A percentile compares a stretch with the other conserved stretches of the same genome.
These are phyloP conservation scores for Triplophysa bombifrons DNA, from an alignment of 2,797 vertebrate species.

Conservation along the genomic window DNA sequence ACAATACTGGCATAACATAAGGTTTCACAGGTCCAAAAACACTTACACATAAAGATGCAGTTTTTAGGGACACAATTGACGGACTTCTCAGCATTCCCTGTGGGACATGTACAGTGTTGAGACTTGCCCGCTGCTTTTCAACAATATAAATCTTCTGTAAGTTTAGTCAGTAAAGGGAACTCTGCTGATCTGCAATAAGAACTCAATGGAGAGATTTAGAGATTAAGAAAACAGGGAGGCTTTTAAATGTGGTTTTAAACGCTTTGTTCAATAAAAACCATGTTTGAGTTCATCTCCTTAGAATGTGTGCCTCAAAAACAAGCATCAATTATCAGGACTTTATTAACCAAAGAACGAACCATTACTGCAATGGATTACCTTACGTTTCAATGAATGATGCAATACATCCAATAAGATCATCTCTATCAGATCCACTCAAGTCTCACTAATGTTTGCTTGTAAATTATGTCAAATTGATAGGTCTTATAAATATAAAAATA, in stretches of 20 bases:
- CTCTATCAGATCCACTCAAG: not conserved
- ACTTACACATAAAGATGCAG: not conserved
- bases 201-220: constrained; percentile 14
- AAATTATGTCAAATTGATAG: no score
- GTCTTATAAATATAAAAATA: no score
- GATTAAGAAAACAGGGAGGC: not conserved
- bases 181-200: not conserved
- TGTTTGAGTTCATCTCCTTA: not conserved
- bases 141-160: not conserved
- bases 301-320: not conserved
- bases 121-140: constrained; percentile 38
- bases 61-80: constrained; percentile 22
- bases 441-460: no score
- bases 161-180: constrained; percentile 1
- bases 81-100: constrained; percentile 11
- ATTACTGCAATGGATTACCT: not conserved
- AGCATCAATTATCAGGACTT: not conserved
- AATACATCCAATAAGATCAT: not conserved
- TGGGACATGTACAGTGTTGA: constrained; percentile 23
- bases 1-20: not conserved
- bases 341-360: not conserved
- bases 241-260: not conserved
- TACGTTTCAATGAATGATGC: not conserved
- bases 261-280: not conserved
- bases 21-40: constrained; percentile 7